Base-by-base conservation (phyloP, 2,888 invertebrate genomes). In the Dione juno region DNA sequence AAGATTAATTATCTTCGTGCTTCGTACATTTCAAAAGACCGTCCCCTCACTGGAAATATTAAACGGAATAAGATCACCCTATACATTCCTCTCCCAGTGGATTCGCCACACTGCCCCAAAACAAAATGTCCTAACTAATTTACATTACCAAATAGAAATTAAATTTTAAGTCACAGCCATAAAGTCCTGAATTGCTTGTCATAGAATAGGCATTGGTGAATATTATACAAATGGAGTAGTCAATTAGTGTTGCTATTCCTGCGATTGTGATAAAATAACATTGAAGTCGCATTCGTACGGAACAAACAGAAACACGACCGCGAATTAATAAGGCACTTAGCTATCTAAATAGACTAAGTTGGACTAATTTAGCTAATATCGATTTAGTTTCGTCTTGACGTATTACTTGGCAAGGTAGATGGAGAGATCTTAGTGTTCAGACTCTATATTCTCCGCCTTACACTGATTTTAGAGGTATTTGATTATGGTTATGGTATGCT, bases 21-120 rank as follows among this genome's bases (percentile, higher is more conserved):
- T n/a, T n/a, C n/a, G 19, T 50, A 50, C 50, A 64, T 16, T 14
- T 53, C 53, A 52, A 61, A 61, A 53, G 37, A 63, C 19, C 45
- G 61, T 54, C 50, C 43, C 45, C 61, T 53, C 40, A 50, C 40
- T 45, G 8, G 14, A 66, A 70, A 66, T 54, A 61, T 73, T 71
- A 52, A 66, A 48, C 69, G 75, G 74, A 74, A 81, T 79, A 77
- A 77, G 79, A 82, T 76, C 87, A 80, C 28, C 79, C 84, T 82
- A 82, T 86, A 84, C 77, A 82, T 63, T 75, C 74, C 76, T 81
- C 80, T 84, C 84, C 83, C 73, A 21, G 61, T 58, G 79, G 84
- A 80, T 81, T 80, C 77, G 50, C 78, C 81, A 77, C 82, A 77
- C 6, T 81, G 81, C 82, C 81, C 80, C 79, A 78, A 79, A 28